Conservation (phyloP, 2,888 invertebrate genomes). For the Drosophila nr. fundita region DNA sequence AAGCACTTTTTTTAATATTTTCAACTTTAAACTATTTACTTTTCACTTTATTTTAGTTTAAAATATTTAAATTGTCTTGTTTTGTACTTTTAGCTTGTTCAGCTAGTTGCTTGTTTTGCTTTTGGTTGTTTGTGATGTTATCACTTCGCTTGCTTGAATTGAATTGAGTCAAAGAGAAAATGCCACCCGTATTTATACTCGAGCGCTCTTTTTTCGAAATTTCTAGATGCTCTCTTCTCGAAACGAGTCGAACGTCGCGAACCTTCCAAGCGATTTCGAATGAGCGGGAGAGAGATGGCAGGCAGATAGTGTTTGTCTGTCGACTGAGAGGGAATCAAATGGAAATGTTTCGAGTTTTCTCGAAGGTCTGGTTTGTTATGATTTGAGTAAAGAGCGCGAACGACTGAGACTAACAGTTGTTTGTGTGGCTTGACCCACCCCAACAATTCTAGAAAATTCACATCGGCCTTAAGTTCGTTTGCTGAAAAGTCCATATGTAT, state of each 20-base stretch:
- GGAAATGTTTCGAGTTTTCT: constrained; percentile 26
- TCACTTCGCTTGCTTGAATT: constrained; percentile 64
- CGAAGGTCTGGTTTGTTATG: constrained; percentile 8
- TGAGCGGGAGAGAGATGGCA: constrained; percentile 19
- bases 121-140: constrained; percentile 42
- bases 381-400: neutral
- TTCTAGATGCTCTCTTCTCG: constrained; percentile 57
- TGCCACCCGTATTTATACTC: constrained; percentile 62
- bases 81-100: constrained; percentile 45
- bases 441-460: constrained; percentile 34
- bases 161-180: constrained; percentile 50
- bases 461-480: neutral
- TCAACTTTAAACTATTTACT: neutral
- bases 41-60: constrained; percentile 4
- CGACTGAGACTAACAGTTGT: constrained; percentile 1
- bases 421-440: constrained; percentile 1
- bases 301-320: neutral
- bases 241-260: constrained; percentile 22
- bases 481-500: neutral
- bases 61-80: constrained; percentile 7
- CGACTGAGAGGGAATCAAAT: neutral
- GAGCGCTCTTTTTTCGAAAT: constrained; percentile 45
- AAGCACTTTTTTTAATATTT: neutral
- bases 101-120: constrained; percentile 50
- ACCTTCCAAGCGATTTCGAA: constrained; percentile 1